Evolutionary conservation across 2,797 vertebrate species (phyloP).

Genomic region (Florisuga fusca): DNA sequence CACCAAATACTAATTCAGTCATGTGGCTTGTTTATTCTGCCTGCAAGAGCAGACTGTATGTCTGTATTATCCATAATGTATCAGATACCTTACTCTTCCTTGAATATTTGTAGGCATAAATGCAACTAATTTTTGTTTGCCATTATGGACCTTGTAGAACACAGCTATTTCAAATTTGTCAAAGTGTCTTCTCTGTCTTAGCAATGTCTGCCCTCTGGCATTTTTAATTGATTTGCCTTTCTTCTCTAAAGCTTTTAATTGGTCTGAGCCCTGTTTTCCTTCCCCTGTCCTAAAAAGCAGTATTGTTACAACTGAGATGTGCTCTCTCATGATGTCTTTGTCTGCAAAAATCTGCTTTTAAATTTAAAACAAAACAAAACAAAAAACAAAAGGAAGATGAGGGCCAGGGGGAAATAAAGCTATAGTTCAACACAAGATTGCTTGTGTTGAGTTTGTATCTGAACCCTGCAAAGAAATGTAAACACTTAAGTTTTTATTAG

Average conservation of each 20-base stretch:
- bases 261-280: slow-evolving; percentile 21
- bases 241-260: slow-evolving; percentile 58
- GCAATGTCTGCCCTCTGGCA: slow-evolving; percentile 8
- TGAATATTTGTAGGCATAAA: background rate
- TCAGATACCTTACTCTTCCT: background rate
- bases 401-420: background rate
- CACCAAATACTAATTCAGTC: background rate
- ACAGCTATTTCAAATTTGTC: slow-evolving; percentile 18
- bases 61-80: background rate
- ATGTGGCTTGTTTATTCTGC: background rate
- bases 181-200: background rate
- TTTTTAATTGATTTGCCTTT: slow-evolving; percentile 59
- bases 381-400: accelerated
- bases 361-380: background rate
- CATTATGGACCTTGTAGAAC: background rate
- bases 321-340: background rate
- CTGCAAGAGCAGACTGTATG: background rate
- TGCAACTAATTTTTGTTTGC: background rate
- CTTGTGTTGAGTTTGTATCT: background rate
- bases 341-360: background rate
- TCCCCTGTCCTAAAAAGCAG: background rate
- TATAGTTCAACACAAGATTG: background rate
- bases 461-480: slow-evolving; percentile 24
- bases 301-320: background rate
- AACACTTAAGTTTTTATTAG: slow-evolving; percentile 34